Evolutionary conservation across 2,113 vertebrate genomes (phyloP), one percentile per base, ranked within the genome.

Genomic region (Nyctereutes procyonoides): DNA sequence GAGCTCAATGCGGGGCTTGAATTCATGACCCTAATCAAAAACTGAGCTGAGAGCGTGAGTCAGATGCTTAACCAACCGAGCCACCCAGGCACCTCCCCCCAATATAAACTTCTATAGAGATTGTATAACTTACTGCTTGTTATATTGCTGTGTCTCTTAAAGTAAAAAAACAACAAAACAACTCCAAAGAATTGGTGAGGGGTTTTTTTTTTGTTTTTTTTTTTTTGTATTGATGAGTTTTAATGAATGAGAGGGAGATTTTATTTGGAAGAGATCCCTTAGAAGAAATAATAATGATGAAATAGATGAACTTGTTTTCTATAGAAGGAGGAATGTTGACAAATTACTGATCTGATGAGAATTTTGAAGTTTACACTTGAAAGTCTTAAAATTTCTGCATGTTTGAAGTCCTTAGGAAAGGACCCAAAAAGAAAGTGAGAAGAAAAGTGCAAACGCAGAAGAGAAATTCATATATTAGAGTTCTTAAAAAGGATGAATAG

Each of bases 301-400:
- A 96, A 89, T 85, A 56, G 22, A 92, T 77, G 35, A 94, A 94
- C 10, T 90, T 95, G 13, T 89, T 88, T 97, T 84, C 65, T 94
- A 0, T 90, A 81, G 58, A 55, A 81, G 14, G 22, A 77, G 11
- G 14, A 56, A 93, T 92, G 28, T 35, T 93, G 48, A 82, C 14
- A 67, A 51, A 38, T 79, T 65, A 19, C 62, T 62, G 65, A 60
- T 77, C 26, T 93, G 28, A 53, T 94, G 0, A 86, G 58, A 93
- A 94, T 90, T 90, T 93, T 15, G 77, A 51, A 60, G 6, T 71
- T 56, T 88, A 22, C 84, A 32, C 51, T 76, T 95, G 6, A 93
- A 51, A 58, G 8, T 83, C 6, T 85, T 85, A 69, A 88, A 35
- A 73, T 73, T 95, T 93, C 35, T 55, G 3, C 38, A 58, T 51